Conservation (phyloP, 2,113 vertebrate species). For the Brachyhypopomus gauderio region DNA sequence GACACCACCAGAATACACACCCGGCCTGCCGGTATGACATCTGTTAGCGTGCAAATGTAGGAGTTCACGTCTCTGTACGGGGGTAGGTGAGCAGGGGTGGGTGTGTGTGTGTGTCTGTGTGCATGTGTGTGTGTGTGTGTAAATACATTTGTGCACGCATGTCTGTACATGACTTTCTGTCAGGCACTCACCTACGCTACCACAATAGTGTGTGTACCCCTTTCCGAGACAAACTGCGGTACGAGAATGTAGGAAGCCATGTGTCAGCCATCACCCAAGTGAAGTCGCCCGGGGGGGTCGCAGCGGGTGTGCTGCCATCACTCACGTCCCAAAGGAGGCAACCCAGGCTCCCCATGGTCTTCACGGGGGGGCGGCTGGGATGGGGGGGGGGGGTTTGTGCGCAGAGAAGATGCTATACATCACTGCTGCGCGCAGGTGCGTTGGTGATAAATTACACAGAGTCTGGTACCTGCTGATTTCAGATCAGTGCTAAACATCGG, state of each 20-base stretch:
- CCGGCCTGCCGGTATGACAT: slow-evolving; percentile 37
- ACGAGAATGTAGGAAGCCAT: not conserved
- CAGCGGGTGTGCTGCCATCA: not conserved
- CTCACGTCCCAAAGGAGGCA: not conserved
- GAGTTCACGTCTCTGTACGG: not conserved
- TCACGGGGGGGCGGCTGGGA: slow-evolving; percentile 31
- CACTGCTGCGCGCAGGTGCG: slow-evolving; percentile 35
- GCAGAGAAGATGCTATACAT: slow-evolving; percentile 22
- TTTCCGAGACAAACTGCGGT: not conserved
- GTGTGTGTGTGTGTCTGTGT: too few species aligned
- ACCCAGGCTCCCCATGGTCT: slow-evolving; percentile 20
- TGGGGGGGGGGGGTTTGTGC: slow-evolving; percentile 9
- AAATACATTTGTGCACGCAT: too few species aligned
- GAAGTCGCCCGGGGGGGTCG: not conserved
- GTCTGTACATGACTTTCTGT: slow-evolving; percentile 20
- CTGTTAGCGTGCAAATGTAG: slow-evolving; percentile 26
- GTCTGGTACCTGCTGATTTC: slow-evolving; percentile 33
- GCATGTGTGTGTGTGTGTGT: too few species aligned
- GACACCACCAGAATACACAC: slow-evolving; percentile 40
- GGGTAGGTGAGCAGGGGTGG: too few species aligned
- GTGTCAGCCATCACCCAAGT: not conserved
- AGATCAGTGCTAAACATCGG: slow-evolving; percentile 11
- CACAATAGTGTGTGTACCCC: too few species aligned
- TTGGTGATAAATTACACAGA: slow-evolving; percentile 37
- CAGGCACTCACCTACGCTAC: not conserved